Percentiles rank a stretch among this genome's conserved stretches.
phyloP scores from a whole-genome alignment of 1,140 invertebrate species.

The Conus ventricosus region DNA sequence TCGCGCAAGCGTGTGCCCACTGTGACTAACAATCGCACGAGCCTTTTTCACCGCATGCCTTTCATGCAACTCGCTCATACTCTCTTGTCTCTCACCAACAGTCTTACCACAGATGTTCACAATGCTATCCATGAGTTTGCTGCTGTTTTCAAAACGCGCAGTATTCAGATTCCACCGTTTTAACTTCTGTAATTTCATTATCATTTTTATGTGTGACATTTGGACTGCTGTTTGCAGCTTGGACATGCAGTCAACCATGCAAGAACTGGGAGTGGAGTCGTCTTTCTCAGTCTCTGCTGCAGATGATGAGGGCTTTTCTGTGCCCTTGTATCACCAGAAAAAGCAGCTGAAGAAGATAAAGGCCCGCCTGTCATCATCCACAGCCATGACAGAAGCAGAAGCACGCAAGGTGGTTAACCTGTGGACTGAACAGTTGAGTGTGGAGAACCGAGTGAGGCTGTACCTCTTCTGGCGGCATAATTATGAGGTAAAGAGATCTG shows the following conservation, averaged over 20 bases:
- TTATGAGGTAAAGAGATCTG: slow-evolving; percentile 45
- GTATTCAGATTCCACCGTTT: no score
- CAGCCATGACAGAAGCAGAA: slow-evolving; percentile 52
- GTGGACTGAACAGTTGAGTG: slow-evolving; percentile 54
- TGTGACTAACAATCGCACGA: no score
- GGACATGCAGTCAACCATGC: background rate
- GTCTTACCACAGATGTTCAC: no score
- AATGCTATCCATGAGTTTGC: no score
- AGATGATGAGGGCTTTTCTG: background rate
- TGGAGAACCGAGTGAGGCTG: slow-evolving; percentile 67
- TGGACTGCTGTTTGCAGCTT: background rate
- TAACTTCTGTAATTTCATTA: background rate
- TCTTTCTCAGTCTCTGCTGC: background rate
- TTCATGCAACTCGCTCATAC: no score
- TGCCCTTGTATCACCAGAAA: background rate
- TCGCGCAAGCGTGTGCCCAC: no score
- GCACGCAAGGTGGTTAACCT: slow-evolving; percentile 50
- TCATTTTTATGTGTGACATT: background rate
- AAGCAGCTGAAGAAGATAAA: slow-evolving; percentile 6
- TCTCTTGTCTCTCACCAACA: no score
- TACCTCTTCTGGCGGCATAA: slow-evolving; percentile 68
- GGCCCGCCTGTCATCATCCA: background rate
- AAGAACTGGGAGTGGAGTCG: background rate
- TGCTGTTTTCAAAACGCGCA: no score
- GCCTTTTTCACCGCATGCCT: no score